Conservation (phyloP, 2,113 vertebrate genomes). For the Rostratula benghalensis region DNA sequence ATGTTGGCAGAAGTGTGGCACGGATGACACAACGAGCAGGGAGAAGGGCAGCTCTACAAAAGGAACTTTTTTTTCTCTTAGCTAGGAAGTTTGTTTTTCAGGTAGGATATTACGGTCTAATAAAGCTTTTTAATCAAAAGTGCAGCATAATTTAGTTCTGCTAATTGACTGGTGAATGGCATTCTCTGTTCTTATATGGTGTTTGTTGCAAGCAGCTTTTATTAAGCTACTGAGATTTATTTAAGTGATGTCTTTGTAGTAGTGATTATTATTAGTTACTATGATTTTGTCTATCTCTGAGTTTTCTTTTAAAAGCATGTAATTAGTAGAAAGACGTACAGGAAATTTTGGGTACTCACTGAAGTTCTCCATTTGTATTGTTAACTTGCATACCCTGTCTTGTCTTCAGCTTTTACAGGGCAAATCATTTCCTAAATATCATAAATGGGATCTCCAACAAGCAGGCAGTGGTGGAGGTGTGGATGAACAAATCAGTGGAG, state of each 20-base stretch:
- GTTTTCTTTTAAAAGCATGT: not conserved
- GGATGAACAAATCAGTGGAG: conserved; percentile 80
- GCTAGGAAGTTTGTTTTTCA: not conserved
- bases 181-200: not conserved
- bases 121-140: not conserved
- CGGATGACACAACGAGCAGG: not conserved
- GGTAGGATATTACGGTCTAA: not conserved
- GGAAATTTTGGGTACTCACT: not conserved
- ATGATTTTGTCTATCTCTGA: not conserved
- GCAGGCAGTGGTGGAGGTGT: conserved; percentile 78
- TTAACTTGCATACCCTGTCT: not conserved
- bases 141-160: not conserved
- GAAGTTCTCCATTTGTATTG: not conserved
- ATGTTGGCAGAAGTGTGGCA: not conserved
- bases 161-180: not conserved
- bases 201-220: not conserved
- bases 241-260: not conserved
- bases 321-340: not conserved
- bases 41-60: not conserved
- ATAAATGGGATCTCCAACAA: conserved; percentile 78
- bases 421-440: conserved; percentile 79
- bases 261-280: not conserved
- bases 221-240: not conserved
- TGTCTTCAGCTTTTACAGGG: conserved; percentile 80
- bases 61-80: not conserved